Base-by-base conservation (phyloP, 2,797 vertebrate species). In the Numenius phaeopus region DNA sequence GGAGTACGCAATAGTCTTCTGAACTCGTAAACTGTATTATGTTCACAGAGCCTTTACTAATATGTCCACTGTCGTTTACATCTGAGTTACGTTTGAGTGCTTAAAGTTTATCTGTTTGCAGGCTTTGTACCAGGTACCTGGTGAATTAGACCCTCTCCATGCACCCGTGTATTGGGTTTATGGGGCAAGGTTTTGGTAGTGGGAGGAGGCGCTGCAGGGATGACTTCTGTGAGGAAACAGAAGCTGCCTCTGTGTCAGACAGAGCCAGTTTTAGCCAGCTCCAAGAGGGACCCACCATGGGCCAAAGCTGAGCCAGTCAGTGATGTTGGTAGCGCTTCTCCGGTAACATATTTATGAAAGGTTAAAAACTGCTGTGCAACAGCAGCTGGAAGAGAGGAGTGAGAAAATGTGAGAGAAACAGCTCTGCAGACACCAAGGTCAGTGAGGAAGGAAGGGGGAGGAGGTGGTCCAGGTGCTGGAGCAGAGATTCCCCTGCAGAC, bases 211-310 rank as follows among this genome's bases (percentile, higher is more conserved):
- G 24, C 44, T 87, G 42, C 40, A 65, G 44, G 40, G 32, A 19
- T 77, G 50, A 19, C 5, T 64, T 64, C 54, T 50, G 12, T 42
- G 55, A 47, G 32, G 14, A 76, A 30, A 65, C 50, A 66, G 44
- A 75, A 66, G 24, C 37, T 34, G 17, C 49, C 9, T 59, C 40
- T 46, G 6, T 64, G n/a, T 81, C 32, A 66, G 58, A 39, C 58
- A 80, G 21, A 83, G 32, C 10, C n/a, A 67, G 14, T 77, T 87
- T 58, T 44, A 70, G 20, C 29, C n/a, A 29, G 21, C 66, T 57
- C 24, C n/a, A 39, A 29, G 40, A 14, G 1, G 7, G 39, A 67
- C 32, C 15, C 2, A 1, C 34, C 26, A 3, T 34, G 44, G 14
- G 55, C 40, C 55, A 29, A 87, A 46, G 27, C 40, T 52, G 55